A percentile compares a stretch with the other conserved stretches of the same genome.
Evolutionary conservation across 2,797 vertebrate species (phyloP).

Genomic region (Leuciscus waleckii): DNA sequence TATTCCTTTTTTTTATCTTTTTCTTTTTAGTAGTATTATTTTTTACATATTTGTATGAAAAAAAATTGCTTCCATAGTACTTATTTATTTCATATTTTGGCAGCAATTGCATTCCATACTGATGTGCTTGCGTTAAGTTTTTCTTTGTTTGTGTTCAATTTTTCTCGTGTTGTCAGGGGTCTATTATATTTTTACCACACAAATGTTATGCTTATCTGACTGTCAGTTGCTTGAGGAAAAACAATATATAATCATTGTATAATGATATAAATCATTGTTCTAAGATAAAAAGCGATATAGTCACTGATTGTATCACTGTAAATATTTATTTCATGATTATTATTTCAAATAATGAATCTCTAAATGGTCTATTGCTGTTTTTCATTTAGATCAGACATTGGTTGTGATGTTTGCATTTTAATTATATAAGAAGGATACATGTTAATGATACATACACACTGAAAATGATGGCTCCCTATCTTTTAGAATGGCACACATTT

Average conservation of each 20-base stretch:
- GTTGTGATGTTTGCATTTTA: not conserved
- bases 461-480: not conserved
- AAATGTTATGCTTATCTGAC: not conserved
- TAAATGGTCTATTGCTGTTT: not conserved
- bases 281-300: not conserved
- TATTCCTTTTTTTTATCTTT: not conserved
- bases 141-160: not conserved
- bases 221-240: not conserved
- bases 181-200: not conserved
- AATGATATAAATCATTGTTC: not conserved
- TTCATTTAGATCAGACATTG: not conserved
- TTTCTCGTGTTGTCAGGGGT: not conserved
- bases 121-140: not conserved
- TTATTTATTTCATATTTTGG: not conserved
- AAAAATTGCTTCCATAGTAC: too few relatives aligned
- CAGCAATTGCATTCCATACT: not conserved
- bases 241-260: not conserved
- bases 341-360: not conserved
- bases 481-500: not conserved
- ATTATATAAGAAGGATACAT: not conserved
- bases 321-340: not conserved
- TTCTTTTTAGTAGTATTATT: not conserved
- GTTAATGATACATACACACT: not conserved
- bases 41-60: not conserved
- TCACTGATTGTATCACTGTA: not conserved